Percentiles rank a stretch among this genome's conserved stretches.
These are phyloP conservation scores for Atrichornis clamosus DNA, from an alignment of 2,113 vertebrate genomes.

Conservation along the genomic window DNA sequence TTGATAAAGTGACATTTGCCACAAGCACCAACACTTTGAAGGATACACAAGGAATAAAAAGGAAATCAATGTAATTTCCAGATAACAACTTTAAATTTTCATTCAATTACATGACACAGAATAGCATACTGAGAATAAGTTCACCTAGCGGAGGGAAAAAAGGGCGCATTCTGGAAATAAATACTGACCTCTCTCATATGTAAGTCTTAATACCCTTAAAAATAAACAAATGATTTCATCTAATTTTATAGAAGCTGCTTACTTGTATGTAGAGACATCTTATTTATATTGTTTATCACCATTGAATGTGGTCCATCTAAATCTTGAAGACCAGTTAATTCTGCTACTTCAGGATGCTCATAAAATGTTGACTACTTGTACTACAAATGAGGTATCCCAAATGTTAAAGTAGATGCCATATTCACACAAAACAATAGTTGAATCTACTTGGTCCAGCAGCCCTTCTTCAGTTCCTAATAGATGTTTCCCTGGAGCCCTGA, in stretches of 20 bases:
- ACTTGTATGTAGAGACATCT: neutral
- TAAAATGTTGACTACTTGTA: neutral
- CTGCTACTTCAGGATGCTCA: neutral
- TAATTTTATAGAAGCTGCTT: neutral
- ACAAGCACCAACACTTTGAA: conserved; percentile 44
- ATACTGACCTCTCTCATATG: neutral
- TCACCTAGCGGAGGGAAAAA: neutral
- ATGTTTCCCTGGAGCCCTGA: neutral
- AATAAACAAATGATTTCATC: neutral
- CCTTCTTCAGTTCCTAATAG: neutral
- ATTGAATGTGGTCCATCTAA: neutral
- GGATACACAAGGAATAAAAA: conserved; percentile 49
- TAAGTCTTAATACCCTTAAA: neutral
- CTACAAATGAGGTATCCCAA: neutral
- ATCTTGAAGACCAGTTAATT: neutral
- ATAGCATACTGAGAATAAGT: conserved; percentile 34
- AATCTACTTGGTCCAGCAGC: neutral
- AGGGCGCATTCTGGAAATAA: neutral
- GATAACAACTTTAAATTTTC: conserved; percentile 58
- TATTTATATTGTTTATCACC: neutral
- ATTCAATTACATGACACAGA: conserved; percentile 29
- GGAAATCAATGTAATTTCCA: conserved; percentile 66
- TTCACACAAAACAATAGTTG: neutral
- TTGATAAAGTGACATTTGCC: conserved; percentile 34
- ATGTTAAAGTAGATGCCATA: neutral